Conservation (phyloP, 53 echinoderm and acorn worm species). For the Apostichopus leukothele region DNA sequence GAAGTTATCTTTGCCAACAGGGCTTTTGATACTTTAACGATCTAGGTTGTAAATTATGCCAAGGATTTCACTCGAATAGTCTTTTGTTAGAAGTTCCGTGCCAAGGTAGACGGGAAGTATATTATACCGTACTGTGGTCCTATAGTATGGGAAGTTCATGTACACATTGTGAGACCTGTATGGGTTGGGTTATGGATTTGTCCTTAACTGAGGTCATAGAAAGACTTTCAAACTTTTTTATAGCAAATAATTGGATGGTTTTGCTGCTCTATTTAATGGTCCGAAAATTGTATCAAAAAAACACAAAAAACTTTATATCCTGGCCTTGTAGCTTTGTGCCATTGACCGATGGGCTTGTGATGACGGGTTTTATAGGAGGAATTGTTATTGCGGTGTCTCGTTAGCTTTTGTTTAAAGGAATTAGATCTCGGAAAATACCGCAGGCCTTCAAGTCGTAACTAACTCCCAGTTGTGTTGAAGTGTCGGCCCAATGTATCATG, state of each 20-base stretch:
- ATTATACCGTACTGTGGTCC: no score
- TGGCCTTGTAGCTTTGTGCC: conserved; percentile 1
- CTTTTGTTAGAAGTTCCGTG: no score
- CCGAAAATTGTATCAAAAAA: no score
- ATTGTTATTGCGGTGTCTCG: conserved; percentile 2
- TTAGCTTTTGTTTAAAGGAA: neutral
- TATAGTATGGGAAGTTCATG: neutral
- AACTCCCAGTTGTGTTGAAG: neutral
- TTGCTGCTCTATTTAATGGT: no score
- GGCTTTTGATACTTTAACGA: no score
- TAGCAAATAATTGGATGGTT: neutral
- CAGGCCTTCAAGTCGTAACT: conserved; percentile 4
- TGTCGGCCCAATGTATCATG: neutral
- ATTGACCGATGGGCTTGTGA: neutral
- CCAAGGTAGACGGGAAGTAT: no score
- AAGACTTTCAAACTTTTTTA: neutral
- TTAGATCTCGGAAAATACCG: neutral
- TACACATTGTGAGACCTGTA: neutral
- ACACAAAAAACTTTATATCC: neutral
- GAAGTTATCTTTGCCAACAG: neutral
- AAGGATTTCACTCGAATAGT: no score
- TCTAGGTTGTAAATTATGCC: no score
- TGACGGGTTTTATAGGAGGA: neutral
- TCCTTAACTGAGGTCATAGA: neutral
- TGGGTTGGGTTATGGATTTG: neutral